Conservation (phyloP, 2,113 vertebrate species). For the Marmota flaviventris region DNA sequence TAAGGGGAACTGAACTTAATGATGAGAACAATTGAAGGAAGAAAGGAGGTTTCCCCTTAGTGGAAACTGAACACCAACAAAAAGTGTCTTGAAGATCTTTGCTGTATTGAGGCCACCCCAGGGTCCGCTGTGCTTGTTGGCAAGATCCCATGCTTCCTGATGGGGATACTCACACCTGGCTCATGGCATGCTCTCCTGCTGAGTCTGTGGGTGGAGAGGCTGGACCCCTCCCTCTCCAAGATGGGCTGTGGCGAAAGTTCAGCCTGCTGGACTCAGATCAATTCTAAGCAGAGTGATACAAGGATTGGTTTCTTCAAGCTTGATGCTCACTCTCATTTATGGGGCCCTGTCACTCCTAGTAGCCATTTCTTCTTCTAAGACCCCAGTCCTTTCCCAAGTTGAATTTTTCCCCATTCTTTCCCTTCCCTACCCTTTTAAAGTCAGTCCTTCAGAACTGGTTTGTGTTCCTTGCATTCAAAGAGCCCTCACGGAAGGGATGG, state of each 20-base stretch:
- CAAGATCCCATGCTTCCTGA: background rate
- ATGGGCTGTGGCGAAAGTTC: background rate
- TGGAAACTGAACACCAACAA: background rate
- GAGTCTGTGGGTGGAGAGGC: background rate
- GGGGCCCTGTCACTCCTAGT: background rate
- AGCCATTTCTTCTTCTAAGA: background rate
- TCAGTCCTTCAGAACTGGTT: background rate
- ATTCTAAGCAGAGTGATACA: background rate
- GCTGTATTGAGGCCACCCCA: background rate
- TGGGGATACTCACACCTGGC: background rate
- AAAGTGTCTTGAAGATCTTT: background rate
- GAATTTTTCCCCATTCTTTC: background rate
- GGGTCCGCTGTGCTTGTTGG: background rate
- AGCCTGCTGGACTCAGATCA: background rate
- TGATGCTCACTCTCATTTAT: background rate
- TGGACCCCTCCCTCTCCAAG: background rate
- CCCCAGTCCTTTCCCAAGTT: background rate
- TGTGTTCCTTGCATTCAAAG: background rate
- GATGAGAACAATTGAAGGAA: conserved; percentile 51
- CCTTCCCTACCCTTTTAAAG: background rate
- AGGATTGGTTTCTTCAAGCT: background rate
- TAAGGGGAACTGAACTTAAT: conserved; percentile 45
- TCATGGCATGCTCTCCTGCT: background rate
- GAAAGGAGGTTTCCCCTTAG: conserved; percentile 29
- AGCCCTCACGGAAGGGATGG: background rate